Evolutionary conservation across 2,797 vertebrate species (phyloP), one percentile per base, ranked within the genome.

Genomic region (Malurus splendens): DNA sequence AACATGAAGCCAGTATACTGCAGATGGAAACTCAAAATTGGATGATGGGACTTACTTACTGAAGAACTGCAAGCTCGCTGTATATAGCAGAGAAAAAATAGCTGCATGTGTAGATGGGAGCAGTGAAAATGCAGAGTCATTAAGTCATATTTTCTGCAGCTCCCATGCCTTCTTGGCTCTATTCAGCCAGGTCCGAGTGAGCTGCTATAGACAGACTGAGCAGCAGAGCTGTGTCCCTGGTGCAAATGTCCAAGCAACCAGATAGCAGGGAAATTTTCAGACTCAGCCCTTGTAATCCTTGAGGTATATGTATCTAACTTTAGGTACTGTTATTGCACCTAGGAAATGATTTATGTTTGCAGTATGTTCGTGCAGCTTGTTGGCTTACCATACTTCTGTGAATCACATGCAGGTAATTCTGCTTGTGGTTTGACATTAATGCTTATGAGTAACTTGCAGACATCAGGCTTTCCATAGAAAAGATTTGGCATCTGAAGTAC

Each of bases 221-320:
- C 9, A 8, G 52, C 3, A 9, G 36, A 75, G 13, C 36, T 28
- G 57, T 12, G 33, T 44, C 27, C 17, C 5, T 57, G 80, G 4
- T 4, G 41, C 10, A 30, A 22, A n/a, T 11, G 3, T 64, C 28
- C 44, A 41, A 41, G 19, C 1, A 1, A 36, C 36, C 1, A 3
- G 6, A 12, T 19, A 22, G 14, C 24, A 62, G 14, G 14, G 28
- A n/a, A 61, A 15, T 45, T 73, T 38, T 33, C 36, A 7, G 30
- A 28, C 11, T 61, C 14, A 45, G 6, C 15, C 6, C 51, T 27
- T 75, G 52, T 47, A 25, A 18, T 38, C 2, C 33, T 33, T 55
- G 45, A 68, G 41, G 24, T 82, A 14, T 18, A 9, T 33, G 6
- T 32, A 20, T 22, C 5, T 55, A 8, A 54, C 23, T 44, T 32